A percentile compares a stretch with the other conserved stretches of the same genome.
Conservation (phyloP, 2,797 vertebrate genomes). For the Malacoctenus gilli region DNA sequence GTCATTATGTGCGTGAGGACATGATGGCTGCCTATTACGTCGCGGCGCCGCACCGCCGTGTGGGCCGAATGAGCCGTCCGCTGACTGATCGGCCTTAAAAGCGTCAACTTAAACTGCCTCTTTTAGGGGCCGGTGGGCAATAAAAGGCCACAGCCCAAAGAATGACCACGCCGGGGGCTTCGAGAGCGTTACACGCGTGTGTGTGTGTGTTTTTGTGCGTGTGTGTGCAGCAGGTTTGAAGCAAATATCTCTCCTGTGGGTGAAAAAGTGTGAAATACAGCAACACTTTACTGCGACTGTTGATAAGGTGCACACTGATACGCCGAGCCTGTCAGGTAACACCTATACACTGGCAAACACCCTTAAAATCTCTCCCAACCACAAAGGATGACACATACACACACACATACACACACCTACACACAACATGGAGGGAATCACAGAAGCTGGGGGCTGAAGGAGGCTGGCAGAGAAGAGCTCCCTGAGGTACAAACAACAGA, state of each 20-base stretch:
- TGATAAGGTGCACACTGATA: conserved; percentile 57
- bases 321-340: conserved; percentile 53
- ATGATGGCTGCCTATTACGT: conserved; percentile 33
- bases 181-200: conserved; percentile 18
- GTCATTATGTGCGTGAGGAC: conserved; percentile 37
- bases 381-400: conserved; percentile 14
- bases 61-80: conserved; percentile 37
- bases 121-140: conserved; percentile 49
- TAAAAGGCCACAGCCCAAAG: conserved; percentile 40
- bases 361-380: conserved; percentile 30
- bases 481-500: conserved; percentile 58
- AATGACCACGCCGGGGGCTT: conserved; percentile 11
- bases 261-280: conserved; percentile 51
- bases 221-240: too few species aligned
- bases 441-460: conserved; percentile 39
- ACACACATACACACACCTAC: conserved; percentile 1
- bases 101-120: conserved; percentile 50
- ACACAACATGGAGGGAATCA: conserved; percentile 18
- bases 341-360: conserved; percentile 48
- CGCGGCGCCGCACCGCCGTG: conserved; percentile 22
- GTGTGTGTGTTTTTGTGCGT: conserved; percentile 7
- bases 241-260: conserved; percentile 46
- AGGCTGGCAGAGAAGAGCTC: conserved; percentile 51
- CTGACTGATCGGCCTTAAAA: conserved; percentile 60
- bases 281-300: conserved; percentile 50